These are phyloP conservation scores for Venustaconcha ellipsiformis DNA, from an alignment of 1,140 invertebrate species.

Conservation along the genomic window DNA sequence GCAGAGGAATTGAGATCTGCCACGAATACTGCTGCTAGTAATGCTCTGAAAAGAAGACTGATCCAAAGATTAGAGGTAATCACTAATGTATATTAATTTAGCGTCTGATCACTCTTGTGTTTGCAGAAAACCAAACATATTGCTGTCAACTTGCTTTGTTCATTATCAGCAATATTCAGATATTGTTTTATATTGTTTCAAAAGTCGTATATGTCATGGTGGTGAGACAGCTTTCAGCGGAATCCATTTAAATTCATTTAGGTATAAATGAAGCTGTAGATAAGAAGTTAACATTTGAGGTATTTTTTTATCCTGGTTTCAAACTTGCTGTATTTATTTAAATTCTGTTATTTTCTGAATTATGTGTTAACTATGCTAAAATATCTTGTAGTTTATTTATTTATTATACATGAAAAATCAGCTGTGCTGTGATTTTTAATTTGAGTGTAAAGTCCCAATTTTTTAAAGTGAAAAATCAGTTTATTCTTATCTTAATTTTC, in stretches of 20 bases:
- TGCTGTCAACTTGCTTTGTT: neutral
- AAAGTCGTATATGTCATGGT: neutral
- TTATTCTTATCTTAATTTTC: too few relatives aligned
- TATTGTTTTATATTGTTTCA: neutral
- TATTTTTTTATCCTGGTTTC: too few relatives aligned
- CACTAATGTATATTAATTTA: conserved; percentile 1
- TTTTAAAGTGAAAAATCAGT: too few relatives aligned
- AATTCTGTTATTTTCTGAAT: too few relatives aligned
- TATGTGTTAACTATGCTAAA: too few relatives aligned
- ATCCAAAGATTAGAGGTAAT: conserved; percentile 79
- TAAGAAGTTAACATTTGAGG: too few relatives aligned
- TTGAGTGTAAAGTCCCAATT: too few relatives aligned
- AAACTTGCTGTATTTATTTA: too few relatives aligned
- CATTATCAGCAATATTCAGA: neutral
- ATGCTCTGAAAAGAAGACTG: conserved; percentile 83
- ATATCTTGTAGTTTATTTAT: too few relatives aligned
- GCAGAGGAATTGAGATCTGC: conserved; percentile 93
- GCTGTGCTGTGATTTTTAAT: too few relatives aligned
- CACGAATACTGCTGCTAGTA: conserved; percentile 84
- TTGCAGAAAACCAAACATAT: neutral
- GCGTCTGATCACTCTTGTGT: neutral
- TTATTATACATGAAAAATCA: too few relatives aligned
- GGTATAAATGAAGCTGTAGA: too few relatives aligned
- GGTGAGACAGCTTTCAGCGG: neutral
- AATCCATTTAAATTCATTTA: neutral